Evolutionary conservation across 2,888 invertebrate species (phyloP).

Genomic region (Plagodis pulveraria): DNA sequence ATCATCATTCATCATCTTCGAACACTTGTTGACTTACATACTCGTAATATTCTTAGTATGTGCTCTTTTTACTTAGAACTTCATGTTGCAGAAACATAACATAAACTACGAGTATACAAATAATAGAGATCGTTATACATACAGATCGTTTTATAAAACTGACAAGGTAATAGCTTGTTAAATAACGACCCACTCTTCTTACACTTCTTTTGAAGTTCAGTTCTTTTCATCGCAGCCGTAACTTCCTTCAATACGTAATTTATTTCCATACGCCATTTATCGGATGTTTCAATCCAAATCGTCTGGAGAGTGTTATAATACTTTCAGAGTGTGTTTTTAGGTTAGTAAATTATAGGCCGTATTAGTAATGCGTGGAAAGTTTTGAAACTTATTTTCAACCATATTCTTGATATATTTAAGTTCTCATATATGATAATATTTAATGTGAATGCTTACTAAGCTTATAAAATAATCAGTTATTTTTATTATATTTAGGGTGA

Average conservation of each 20-base stretch:
- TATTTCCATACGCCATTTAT: slow-evolving; percentile 31
- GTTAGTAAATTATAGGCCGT: slow-evolving; percentile 23
- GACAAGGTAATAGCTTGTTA: neutral
- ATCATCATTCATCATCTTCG: no score
- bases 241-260: slow-evolving; percentile 20
- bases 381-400: neutral
- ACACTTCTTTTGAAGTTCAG: slow-evolving; percentile 12
- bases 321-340: slow-evolving; percentile 26
- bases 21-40: no score
- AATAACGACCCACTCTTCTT: slow-evolving; percentile 1
- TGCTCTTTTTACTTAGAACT: no score
- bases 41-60: no score
- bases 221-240: slow-evolving; percentile 16
- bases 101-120: slow-evolving; percentile 1
- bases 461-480: no score
- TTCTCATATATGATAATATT: no score
- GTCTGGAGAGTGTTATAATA: slow-evolving; percentile 29
- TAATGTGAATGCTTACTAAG: no score
- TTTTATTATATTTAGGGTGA: no score
- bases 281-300: slow-evolving; percentile 15
- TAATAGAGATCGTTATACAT: slow-evolving; percentile 20
- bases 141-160: neutral
- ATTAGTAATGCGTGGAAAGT: slow-evolving; percentile 6
- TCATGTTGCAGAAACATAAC: neutral
- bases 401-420: no score